Evolutionary conservation across 2,888 invertebrate species (phyloP).

Genomic region (Shargacucullia verbasci): DNA sequence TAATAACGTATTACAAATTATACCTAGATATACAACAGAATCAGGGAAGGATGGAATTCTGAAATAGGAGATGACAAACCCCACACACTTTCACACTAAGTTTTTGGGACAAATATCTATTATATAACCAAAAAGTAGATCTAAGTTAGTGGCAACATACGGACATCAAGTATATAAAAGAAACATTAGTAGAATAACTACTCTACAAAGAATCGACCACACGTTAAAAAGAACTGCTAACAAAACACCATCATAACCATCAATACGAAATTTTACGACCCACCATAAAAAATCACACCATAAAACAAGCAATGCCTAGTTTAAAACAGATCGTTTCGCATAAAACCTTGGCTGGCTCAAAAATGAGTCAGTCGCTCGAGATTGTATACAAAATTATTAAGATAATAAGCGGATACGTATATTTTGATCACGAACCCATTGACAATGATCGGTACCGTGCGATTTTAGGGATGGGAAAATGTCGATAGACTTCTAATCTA

Average conservation of each 20-base stretch:
- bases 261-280: conserved; percentile 47
- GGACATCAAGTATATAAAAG: no score
- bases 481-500: conserved; percentile 9
- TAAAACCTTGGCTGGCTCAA: conserved; percentile 83
- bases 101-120: no score
- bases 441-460: conserved; percentile 87
- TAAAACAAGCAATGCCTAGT: conserved; percentile 59
- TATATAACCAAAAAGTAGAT: no score
- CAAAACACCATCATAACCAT: conserved; percentile 48
- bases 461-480: conserved; percentile 65
- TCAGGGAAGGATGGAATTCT: no score
- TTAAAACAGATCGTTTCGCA: conserved; percentile 71
- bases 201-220: conserved; percentile 42
- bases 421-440: conserved; percentile 89
- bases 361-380: conserved; percentile 84
- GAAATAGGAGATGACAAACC: no score
- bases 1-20: no score
- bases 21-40: no score
- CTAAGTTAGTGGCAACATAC: no score
- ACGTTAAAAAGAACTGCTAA: conserved; percentile 42
- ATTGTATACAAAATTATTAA: conserved; percentile 87
- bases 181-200: conserved; percentile 1
- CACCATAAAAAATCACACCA: conserved; percentile 50
- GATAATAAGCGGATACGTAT: conserved; percentile 88
- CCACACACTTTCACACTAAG: no score